A percentile compares a stretch with the other conserved stretches of the same genome.
Conservation (phyloP, 2,888 invertebrate genomes). For the Fabriciana adippe region DNA sequence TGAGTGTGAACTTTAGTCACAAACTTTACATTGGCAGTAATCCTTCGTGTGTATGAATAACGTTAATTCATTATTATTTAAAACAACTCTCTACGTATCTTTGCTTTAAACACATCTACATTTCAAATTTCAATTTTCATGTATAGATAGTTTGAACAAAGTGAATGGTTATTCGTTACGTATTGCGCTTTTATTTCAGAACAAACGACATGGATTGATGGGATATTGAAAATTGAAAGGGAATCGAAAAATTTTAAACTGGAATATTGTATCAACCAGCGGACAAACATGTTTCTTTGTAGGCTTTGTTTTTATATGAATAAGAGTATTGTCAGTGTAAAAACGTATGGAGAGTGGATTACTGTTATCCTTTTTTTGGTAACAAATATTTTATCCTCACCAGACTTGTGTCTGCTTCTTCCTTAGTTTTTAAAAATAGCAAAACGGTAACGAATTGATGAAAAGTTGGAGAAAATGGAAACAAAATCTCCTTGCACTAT, state of each 20-base stretch:
- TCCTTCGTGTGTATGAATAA: too few species aligned
- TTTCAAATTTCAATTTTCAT: slow-evolving; percentile 22
- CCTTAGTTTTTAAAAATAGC: too few species aligned
- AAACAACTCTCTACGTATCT: not conserved
- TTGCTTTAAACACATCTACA: slow-evolving; percentile 2
- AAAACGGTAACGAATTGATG: too few species aligned
- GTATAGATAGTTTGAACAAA: slow-evolving; percentile 21
- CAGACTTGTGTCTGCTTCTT: too few species aligned
- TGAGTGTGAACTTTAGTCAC: too few species aligned
- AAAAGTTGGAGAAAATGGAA: too few species aligned
- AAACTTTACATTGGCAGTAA: too few species aligned
- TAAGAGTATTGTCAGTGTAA: not conserved
- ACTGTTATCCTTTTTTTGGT: too few species aligned
- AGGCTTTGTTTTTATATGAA: not conserved
- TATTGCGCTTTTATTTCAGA: slow-evolving; percentile 35
- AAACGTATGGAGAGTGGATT: too few species aligned
- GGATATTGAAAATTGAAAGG: slow-evolving; percentile 43
- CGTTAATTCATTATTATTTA: too few species aligned
- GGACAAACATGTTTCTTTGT: slow-evolving; percentile 26
- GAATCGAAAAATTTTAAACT: slow-evolving; percentile 38
- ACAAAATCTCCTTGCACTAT: too few species aligned
- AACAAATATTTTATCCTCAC: too few species aligned
- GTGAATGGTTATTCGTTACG: slow-evolving; percentile 26
- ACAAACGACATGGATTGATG: slow-evolving; percentile 43
- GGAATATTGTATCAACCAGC: slow-evolving; percentile 32